Evolutionary conservation across 2,797 vertebrate genomes (phyloP), one percentile per base, ranked within the genome.

Genomic region (Acanthurus lineatus): DNA sequence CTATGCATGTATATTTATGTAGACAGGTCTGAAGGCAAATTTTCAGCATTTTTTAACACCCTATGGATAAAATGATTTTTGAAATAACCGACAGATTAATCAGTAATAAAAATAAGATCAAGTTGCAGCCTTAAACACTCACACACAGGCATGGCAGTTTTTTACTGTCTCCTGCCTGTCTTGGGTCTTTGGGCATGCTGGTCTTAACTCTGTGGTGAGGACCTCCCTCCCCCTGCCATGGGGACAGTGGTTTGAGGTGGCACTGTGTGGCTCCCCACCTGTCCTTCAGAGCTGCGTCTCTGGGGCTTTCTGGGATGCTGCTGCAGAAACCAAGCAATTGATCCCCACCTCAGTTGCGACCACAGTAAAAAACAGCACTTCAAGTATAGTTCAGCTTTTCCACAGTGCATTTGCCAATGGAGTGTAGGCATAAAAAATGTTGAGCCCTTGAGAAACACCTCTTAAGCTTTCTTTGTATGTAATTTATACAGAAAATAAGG

Each of bases 391-490:
- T 92, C 88, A 93, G 86, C 86, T 93, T 94, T 95, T 95, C 94
- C 93, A 93, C 86, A 82, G 86, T 61, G 58, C 72, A 76, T 80
- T 89, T 94, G 93, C 94, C 93, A 94, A 80, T 91, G 80, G 82
- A 93, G 92, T 87, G 89, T 77, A 91, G 93, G 91, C 74, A 83
- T 90, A 92, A 92, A 94, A 94, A 93, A 91, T 77, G 88, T 93
- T 74, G 90, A 94, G 93, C 93, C 92, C 93, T 91, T 93, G 92
- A 95, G 94, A 94, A 95, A 94, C 94, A 95, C 93, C 93, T 94
- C 90, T 93, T 95, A 94, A 94, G 93, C 91, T 92, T 94, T 94
- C 91, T 94, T 94, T 95, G 93, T 95, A 91, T 93, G 94, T 94
- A 90, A 95, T 95, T 95, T 95, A 92, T 88, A 95, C 90, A 95